These are phyloP conservation scores for Drosophila nr. fundita DNA, from an alignment of 2,888 invertebrate species.

Conservation along the genomic window DNA sequence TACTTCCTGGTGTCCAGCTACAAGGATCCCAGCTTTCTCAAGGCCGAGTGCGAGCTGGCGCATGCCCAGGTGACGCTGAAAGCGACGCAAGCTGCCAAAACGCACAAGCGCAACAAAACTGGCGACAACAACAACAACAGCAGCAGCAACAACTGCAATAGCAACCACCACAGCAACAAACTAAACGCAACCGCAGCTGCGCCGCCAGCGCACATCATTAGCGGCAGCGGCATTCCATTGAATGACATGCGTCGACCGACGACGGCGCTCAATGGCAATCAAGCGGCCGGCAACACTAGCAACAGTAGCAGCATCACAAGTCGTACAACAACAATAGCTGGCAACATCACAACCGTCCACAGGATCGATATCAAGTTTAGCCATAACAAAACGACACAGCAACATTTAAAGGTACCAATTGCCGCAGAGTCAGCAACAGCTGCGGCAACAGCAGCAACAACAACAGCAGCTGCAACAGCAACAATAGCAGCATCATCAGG, in stretches of 20 bases:
- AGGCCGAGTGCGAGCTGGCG: conserved; percentile 84
- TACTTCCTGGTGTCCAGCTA: conserved; percentile 81
- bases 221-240: conserved; percentile 31
- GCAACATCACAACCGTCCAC: conserved; percentile 58
- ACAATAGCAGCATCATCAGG: background rate
- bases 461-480: conserved; percentile 9
- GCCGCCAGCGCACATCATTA: conserved; percentile 13
- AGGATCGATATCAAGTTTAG: conserved; percentile 55
- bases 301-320: conserved; percentile 37
- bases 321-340: conserved; percentile 39
- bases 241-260: conserved; percentile 80
- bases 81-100: conserved; percentile 20
- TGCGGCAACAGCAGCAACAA: conserved; percentile 10
- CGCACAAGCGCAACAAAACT: conserved; percentile 52
- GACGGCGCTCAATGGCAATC: conserved; percentile 71
- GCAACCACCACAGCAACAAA: conserved; percentile 61
- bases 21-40: conserved; percentile 83
- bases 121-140: conserved; percentile 57
- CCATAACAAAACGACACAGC: conserved; percentile 29
- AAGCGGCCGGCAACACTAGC: conserved; percentile 54
- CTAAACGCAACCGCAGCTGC: conserved; percentile 1
- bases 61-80: conserved; percentile 79
- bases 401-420: conserved; percentile 19
- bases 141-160: conserved; percentile 63
- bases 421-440: conserved; percentile 3